Base-by-base conservation (phyloP, 1,140 invertebrate species). In the Tetragnatha versicolor region DNA sequence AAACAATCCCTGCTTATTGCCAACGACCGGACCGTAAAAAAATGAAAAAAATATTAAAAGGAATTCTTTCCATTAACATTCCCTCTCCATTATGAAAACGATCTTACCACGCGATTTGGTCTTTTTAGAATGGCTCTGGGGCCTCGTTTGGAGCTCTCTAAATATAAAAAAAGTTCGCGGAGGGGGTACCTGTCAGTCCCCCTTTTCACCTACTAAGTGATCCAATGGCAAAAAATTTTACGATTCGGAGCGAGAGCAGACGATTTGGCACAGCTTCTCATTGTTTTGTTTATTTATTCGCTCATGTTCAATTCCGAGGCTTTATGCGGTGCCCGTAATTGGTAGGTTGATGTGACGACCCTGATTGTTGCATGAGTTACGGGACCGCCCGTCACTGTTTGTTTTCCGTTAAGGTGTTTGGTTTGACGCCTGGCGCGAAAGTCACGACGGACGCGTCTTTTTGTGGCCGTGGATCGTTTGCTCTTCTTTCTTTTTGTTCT, bases 51-150 rank as follows among this genome's bases (percentile, higher is more conserved):
- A 61, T 58, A 22, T 17, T 60, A 73, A 73, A 60, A 73, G 25
- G 22, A n/a, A 47, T 14, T 55, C 55, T 9, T 29, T 61, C 58
- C 72, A 75, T 75, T 75, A 75, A 63, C 72, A 75, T 75, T 75
- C 72, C 72, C 72, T 75, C 72, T 63, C 72, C 35, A 75, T 75
- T 75, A 63, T 63, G 58, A 12, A 75, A 75, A 63, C 58, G 72
- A 75, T 75, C 37, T 49, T 12, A 75, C 72, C 72, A 75, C 72
- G 72, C 72, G 72, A 75, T 75, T 42, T 63, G 55, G 42, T 61
- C 58, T 45, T 75, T 75, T 70, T 4, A 14, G 27, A 29, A 14
- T 7, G 1, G 12, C 42, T 9, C 25, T 12, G n/a, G 49, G 22
- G 45, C 33, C 55, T 75, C 49, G 42, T 39, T 72, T 72, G 55